A percentile compares a stretch with the other conserved stretches of the same genome.
phyloP scores from a whole-genome alignment of 2,797 vertebrate species.

The Acanthopagrus latus region DNA sequence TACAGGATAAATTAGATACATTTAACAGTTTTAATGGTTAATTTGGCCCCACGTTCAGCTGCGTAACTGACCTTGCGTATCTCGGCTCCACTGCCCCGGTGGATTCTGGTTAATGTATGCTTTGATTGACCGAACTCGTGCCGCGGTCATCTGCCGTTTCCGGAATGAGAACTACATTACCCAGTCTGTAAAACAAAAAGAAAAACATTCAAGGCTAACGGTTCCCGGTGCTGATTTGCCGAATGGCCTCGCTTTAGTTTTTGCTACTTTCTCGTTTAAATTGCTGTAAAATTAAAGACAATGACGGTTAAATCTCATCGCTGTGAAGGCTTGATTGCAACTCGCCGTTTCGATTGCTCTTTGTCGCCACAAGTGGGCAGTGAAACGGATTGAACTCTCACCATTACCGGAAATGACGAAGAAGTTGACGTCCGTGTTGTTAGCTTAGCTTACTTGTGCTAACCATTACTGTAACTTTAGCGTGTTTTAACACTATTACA shows the following conservation, averaged over 20 bases:
- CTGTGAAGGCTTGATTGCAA: accelerated
- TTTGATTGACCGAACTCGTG: accelerated
- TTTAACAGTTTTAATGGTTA: not conserved
- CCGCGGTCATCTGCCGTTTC: accelerated
- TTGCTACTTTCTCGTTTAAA: not conserved
- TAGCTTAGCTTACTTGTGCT: slow-evolving; percentile 16
- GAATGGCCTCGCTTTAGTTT: accelerated
- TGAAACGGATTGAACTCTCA: accelerated
- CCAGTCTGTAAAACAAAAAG: slow-evolving; percentile 10
- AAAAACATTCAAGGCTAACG: no score
- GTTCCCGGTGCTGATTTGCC: no score
- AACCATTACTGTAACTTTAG: not conserved
- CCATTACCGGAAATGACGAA: slow-evolving; percentile 4
- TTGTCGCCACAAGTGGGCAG: slow-evolving; percentile 25
- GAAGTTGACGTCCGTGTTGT: slow-evolving; percentile 9
- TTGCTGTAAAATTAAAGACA: not conserved
- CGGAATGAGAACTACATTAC: slow-evolving; percentile 60
- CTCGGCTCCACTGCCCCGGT: not conserved
- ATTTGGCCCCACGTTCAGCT: not conserved
- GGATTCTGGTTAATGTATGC: slow-evolving; percentile 71
- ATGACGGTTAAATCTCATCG: not conserved
- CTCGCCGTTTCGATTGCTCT: accelerated
- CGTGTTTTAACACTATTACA: accelerated
- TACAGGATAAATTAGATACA: accelerated
- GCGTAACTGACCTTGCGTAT: slow-evolving; percentile 65